Evolutionary conservation across 1,140 invertebrate species (phyloP).

Genomic region (Armadillidium nasatum): DNA sequence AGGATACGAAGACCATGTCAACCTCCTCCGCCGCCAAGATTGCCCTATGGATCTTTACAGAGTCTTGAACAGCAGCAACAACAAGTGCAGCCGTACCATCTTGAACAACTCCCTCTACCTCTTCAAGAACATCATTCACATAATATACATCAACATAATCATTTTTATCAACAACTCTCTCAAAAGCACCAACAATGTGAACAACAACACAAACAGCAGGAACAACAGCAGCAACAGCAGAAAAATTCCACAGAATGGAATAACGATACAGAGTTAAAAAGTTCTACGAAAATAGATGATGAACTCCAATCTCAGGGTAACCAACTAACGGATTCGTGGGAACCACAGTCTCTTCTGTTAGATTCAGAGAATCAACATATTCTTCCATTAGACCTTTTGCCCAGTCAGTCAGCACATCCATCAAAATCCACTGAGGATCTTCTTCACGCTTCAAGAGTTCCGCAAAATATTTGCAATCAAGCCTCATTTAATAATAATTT

Average conservation of each 20-base stretch:
- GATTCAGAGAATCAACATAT: neutral
- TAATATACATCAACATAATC: too few species aligned
- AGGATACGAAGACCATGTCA: neutral
- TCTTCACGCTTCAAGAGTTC: constrained; percentile 31
- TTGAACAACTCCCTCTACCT: too few species aligned
- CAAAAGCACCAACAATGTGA: too few species aligned
- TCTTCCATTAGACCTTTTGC: neutral
- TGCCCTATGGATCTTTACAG: neutral
- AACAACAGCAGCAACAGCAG: neutral
- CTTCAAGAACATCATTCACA: neutral
- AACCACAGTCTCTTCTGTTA: too few species aligned
- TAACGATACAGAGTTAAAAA: neutral
- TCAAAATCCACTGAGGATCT: constrained; percentile 36
- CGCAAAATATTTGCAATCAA: constrained; percentile 17
- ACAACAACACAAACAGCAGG: neutral
- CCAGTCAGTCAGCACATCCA: neutral
- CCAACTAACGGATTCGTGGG: neutral
- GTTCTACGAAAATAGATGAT: too few species aligned
- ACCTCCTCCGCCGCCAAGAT: neutral
- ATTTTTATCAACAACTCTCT: too few species aligned
- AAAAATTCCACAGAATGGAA: neutral
- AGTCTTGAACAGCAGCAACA: neutral
- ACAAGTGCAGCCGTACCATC: neutral
- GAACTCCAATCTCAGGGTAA: neutral
- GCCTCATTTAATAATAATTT: neutral